A percentile compares a stretch with the other conserved stretches of the same genome.
These are phyloP conservation scores for Lasiommata megera DNA, from an alignment of 2,888 invertebrate species.

Conservation along the genomic window DNA sequence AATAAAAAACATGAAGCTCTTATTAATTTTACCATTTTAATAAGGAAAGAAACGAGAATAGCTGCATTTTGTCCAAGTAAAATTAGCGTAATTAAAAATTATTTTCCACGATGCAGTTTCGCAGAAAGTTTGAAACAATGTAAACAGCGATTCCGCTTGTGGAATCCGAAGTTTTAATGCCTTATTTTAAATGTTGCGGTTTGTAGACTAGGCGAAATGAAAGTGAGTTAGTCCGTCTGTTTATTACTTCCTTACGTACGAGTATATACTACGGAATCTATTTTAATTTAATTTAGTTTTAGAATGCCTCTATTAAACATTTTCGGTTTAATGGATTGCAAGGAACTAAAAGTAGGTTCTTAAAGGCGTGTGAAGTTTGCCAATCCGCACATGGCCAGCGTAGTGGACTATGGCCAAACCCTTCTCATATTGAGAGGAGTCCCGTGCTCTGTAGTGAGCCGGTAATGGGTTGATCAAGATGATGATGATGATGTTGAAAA, in stretches of 20 bases:
- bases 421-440: too few relatives aligned
- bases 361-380: too few relatives aligned
- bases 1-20: not conserved
- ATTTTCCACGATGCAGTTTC: slow-evolving; percentile 14
- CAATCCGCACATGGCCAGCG: too few relatives aligned
- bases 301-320: too few relatives aligned
- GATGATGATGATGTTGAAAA: too few relatives aligned
- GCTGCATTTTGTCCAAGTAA: slow-evolving; percentile 9
- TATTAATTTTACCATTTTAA: slow-evolving; percentile 2
- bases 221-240: not conserved
- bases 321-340: too few relatives aligned
- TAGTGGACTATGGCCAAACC: too few relatives aligned
- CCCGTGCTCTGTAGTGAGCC: too few relatives aligned
- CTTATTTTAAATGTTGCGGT: slow-evolving; percentile 17
- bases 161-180: slow-evolving; percentile 13
- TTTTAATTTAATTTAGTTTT: too few relatives aligned
- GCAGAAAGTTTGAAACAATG: slow-evolving; percentile 13
- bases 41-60: not conserved
- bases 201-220: slow-evolving; percentile 3
- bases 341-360: too few relatives aligned
- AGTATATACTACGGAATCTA: not conserved
- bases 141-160: slow-evolving; percentile 13
- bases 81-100: slow-evolving; percentile 20
- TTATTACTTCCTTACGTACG: not conserved
- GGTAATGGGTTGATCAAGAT: too few relatives aligned